Conservation (phyloP, 30 jellyfish, hydroid and myxozoan genomes). For the Turritopsis rubra region DNA sequence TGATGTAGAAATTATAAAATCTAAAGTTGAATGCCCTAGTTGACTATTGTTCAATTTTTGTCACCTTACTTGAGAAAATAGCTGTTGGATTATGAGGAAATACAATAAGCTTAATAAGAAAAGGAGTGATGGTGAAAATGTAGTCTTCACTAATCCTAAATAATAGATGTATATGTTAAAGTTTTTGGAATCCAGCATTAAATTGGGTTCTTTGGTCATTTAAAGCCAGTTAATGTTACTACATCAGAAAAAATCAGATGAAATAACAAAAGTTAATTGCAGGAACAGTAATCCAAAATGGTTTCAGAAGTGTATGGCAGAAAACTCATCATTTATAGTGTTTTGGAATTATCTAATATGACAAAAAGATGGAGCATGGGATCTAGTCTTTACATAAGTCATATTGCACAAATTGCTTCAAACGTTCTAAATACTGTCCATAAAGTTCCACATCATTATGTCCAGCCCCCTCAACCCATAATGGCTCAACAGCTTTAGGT, state of each 20-base stretch:
- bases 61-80: too few relatives aligned
- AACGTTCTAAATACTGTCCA: slow-evolving; percentile 89
- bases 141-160: too few relatives aligned
- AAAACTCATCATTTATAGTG: too few relatives aligned
- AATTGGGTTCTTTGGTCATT: too few relatives aligned
- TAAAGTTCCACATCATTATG: slow-evolving; percentile 98
- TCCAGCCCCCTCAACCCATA: slow-evolving; percentile 99
- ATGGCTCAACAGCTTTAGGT: slow-evolving; percentile 98
- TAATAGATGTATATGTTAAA: neutral
- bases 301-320: neutral
- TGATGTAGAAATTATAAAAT: neutral
- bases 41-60: neutral
- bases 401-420: slow-evolving; percentile 92
- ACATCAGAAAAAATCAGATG: neutral
- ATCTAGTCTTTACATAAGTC: slow-evolving; percentile 78
- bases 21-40: neutral
- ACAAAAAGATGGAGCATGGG: too few relatives aligned
- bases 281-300: too few relatives aligned
- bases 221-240: too few relatives aligned
- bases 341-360: too few relatives aligned
- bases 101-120: too few relatives aligned
- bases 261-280: too few relatives aligned
- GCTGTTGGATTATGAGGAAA: too few relatives aligned
- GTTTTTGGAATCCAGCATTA: neutral
- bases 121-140: too few relatives aligned